Base-by-base conservation (phyloP, 2,888 invertebrate genomes). In the Amitus sp. region DNA sequence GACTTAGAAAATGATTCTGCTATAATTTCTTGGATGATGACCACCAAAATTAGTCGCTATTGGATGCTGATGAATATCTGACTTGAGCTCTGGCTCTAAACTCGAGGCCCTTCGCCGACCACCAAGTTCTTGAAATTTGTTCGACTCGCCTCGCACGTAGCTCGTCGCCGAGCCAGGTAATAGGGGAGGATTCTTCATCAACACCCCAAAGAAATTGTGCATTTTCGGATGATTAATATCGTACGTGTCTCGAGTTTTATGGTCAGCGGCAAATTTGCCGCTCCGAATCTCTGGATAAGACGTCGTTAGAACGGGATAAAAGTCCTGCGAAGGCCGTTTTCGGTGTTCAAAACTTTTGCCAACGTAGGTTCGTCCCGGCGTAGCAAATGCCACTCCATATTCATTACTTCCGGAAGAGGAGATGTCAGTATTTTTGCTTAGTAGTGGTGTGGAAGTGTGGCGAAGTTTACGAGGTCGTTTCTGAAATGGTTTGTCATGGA, bases 141-240 rank as follows among this genome's bases (percentile, higher is more conserved):
- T 61, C 6, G 72, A 28, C 2, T 76, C 73, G 13, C 70, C 71
- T 2, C 61, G 67, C n/a, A 6, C 12, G 10, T 67, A 66, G 30
- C 52, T 74, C 3, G 66, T 66, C 2, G 59, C n/a, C 1, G 48
- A 58, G 1, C 79, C 75, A 0, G 15, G 13, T 0, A 82, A 81
- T 2, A 81, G 49, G 18, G 76, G 76, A 23, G 77, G 79, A 47
- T 77, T 80, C 53, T 82, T 82, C 79, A 80, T 81, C n/a, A 80
- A 47, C 1, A 80, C 48, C 1, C 80, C 79, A 2, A 80, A 50
- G 2, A 78, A 68, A 62, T 82, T 82, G 43, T 82, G 81, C 46
- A 72, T 74, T 54, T 77, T 70, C 0, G 78, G 78, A 47, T 79
- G 75, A 56, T 80, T 80, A 2, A 74, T 58, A 12, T 75, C 73